Base-by-base conservation (phyloP, 2,113 vertebrate genomes). In the Chitala chitala region DNA sequence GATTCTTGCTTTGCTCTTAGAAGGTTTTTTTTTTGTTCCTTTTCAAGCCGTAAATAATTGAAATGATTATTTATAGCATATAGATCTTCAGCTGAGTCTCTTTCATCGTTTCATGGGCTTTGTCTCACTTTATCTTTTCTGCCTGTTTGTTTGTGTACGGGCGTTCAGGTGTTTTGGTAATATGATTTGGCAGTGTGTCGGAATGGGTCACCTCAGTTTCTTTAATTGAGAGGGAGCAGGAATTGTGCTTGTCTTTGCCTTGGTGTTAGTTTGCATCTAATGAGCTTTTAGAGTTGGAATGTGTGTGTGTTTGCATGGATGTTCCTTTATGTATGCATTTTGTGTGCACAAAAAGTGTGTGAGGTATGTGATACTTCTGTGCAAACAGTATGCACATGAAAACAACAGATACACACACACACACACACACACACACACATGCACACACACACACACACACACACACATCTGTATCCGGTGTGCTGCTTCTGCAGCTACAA, bases 11-110 rank as follows among this genome's bases (percentile, higher is more conserved):
- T 48, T 42, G 54, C 50, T 70, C 55, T 75, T 75, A 69, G 69
- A 50, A 72, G 29, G 68, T 53, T 50, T 48, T 55, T 71, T 54
- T 15, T 13, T 26, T 5, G 13, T 44, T 22, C 58, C 59, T 51
- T 63, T 71, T 78, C 46, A 72, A 71, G 79, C 82, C 82, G 79
- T 87, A 86, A 87, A 87, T 87, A 87, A 85, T 84, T 84, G 77
- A 84, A 81, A 83, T 64, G 77, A 70, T 75, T 42, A 83, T 63
- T 73, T 73, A 63, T 73, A 61, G 51, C 75, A 64, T 73, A 77
- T 72, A 79, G 72, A 48, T 70, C 73, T 75, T 83, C 79, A 79
- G 38, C 65, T 31, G 72, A 58, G 33, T 13, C 44, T 53, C 73
- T 80, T 81, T 83, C 83, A 82, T 75, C 75, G 77, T 75, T 2